Conservation (phyloP, 2,888 invertebrate species). For the Tryphoninae sp. region DNA sequence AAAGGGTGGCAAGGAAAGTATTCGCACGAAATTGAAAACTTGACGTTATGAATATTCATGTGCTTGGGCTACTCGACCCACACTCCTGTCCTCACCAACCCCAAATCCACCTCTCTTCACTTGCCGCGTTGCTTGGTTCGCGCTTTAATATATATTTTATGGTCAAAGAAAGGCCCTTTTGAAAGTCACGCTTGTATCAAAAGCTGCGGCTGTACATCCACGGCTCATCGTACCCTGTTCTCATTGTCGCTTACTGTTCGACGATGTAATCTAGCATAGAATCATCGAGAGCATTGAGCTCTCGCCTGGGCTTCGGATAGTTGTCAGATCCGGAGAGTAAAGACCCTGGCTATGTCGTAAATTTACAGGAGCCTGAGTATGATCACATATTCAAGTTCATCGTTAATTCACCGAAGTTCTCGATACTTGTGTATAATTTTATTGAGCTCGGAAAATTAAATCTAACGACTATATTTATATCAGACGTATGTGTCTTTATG, state of each 20-base stretch:
- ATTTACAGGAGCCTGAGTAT: conserved; percentile 65
- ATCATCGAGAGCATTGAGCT: neutral
- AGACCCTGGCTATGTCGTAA: conserved; percentile 75
- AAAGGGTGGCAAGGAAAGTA: conserved; percentile 76
- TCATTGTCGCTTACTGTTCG: neutral
- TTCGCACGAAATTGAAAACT: conserved; percentile 80
- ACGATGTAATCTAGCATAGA: neutral
- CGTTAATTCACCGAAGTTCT: conserved; percentile 34
- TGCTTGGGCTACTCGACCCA: conserved; percentile 57
- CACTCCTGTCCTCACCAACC: neutral
- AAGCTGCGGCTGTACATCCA: neutral
- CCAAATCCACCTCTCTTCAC: neutral
- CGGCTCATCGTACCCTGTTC: conserved; percentile 14
- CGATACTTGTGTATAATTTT: conserved; percentile 47
- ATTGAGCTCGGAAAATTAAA: neutral
- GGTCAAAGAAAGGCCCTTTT: conserved; percentile 63
- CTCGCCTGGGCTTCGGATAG: conserved; percentile 69
- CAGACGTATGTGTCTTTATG: neutral
- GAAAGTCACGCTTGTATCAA: conserved; percentile 53
- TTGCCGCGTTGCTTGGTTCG: conserved; percentile 55
- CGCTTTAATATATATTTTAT: conserved; percentile 79
- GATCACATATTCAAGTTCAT: conserved; percentile 27
- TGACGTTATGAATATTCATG: conserved; percentile 79
- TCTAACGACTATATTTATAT: neutral
- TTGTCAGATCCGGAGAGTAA: conserved; percentile 74